Conservation (phyloP, 2,113 vertebrate species). For the Gobio gobio region DNA sequence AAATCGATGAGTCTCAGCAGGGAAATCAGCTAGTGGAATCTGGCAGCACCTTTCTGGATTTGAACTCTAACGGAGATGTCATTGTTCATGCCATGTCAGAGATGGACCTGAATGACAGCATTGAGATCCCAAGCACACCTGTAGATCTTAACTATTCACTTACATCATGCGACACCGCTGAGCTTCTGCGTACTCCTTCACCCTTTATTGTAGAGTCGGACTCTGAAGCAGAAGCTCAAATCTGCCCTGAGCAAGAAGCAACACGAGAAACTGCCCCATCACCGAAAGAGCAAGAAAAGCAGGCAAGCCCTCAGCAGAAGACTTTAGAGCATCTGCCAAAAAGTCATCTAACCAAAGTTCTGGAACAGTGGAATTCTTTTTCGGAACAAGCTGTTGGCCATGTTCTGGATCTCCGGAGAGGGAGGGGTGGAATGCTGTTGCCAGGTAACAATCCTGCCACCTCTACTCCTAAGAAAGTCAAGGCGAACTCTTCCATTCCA, state of each 20-base stretch:
- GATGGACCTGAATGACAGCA: slow-evolving; percentile 67
- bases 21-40: slow-evolving; percentile 59
- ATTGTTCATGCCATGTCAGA: slow-evolving; percentile 70
- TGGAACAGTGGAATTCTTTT: slow-evolving; percentile 55
- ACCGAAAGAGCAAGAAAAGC: neutral
- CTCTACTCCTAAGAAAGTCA: slow-evolving; percentile 82
- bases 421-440: slow-evolving; percentile 41
- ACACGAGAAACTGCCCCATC: neutral
- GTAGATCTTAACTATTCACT: slow-evolving; percentile 55
- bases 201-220: slow-evolving; percentile 58
- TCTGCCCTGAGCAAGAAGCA: neutral
- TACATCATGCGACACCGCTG: slow-evolving; percentile 63
- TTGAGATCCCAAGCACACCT: slow-evolving; percentile 49
- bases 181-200: slow-evolving; percentile 61
- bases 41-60: slow-evolving; percentile 72
- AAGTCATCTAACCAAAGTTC: neutral
- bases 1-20: slow-evolving; percentile 45
- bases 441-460: slow-evolving; percentile 72
- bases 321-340: slow-evolving; percentile 7
- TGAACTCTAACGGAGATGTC: slow-evolving; percentile 70
- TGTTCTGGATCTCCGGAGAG: slow-evolving; percentile 42
- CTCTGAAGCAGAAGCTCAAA: slow-evolving; percentile 47
- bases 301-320: neutral
- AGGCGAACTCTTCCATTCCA: slow-evolving; percentile 29
- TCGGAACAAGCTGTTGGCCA: slow-evolving; percentile 61